Evolutionary conservation across 1,140 invertebrate genomes (phyloP).

Genomic region (Melanaphis sacchari): DNA sequence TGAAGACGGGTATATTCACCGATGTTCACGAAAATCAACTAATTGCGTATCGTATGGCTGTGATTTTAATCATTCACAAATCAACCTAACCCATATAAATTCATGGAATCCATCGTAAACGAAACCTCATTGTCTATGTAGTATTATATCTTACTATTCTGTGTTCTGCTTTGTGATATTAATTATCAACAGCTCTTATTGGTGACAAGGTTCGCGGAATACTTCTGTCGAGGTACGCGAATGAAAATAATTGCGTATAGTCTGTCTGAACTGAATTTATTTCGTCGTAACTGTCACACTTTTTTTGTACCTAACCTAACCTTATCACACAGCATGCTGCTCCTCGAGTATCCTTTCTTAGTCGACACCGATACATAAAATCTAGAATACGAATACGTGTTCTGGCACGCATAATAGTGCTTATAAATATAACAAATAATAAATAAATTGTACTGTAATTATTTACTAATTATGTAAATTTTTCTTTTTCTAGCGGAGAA

Average conservation of each 20-base stretch:
- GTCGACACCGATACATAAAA: not conserved
- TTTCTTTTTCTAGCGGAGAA: conserved; percentile 56
- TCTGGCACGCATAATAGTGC: not conserved
- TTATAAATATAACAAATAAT: not conserved
- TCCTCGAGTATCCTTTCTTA: not conserved
- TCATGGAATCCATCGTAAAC: not conserved
- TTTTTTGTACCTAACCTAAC: too few species aligned
- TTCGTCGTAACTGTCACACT: not conserved
- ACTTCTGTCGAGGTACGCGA: not conserved
- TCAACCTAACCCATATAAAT: not conserved
- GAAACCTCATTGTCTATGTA: not conserved
- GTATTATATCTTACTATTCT: not conserved
- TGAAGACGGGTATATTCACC: not conserved
- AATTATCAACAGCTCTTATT: not conserved
- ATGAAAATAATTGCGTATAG: not conserved
- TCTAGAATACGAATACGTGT: not conserved
- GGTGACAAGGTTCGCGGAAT: not conserved
- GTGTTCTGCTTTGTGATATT: not conserved
- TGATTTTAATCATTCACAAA: not conserved
- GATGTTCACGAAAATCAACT: not conserved
- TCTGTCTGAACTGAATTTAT: not conserved
- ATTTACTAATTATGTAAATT: not conserved
- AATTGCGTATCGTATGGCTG: not conserved
- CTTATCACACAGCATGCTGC: not conserved
- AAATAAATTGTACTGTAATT: not conserved